Evolutionary conservation across 2,888 invertebrate genomes (phyloP), one percentile per base, ranked within the genome.

Genomic region (Odontothrips loti): DNA sequence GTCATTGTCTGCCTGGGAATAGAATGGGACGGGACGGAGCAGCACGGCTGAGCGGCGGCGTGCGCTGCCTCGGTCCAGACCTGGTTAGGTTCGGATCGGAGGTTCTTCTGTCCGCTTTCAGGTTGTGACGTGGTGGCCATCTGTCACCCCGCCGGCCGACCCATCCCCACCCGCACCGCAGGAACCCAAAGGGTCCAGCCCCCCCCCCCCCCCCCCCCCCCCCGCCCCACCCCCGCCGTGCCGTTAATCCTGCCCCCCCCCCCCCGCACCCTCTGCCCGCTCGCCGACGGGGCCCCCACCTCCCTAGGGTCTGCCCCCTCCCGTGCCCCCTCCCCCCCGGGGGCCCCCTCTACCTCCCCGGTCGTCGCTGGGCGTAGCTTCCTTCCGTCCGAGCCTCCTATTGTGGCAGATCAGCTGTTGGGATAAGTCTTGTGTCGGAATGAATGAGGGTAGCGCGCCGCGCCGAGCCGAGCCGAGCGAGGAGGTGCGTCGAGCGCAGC

Each of bases 341-440:
- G 17, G 58, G 20, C 58, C 51, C 20, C 51, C 51, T 17, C 51
- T 51, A 12, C 58, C 58, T 6, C 58, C 58, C 58, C 20, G 12
- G 20, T n/a, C 58, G 17, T n/a, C 17, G 20, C 15, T n/a, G 12
- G 58, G 58, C 58, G 58, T 12, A 12, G 68, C 68, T 75, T 75
- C 68, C 68, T 75, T 75, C 68, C 68, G 68, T 75, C 68, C 23
- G 68, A 75, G 68, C 27, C 68, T 75, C 68, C 68, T 75, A 75
- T 75, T 75, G 68, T 75, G 68, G 68, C 68, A 75, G 68, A 75
- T 75, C 68, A 75, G 68, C 68, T 75, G 68, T 75, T 75, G 68
- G 68, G 68, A 75, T 75, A 75, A 75, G 27, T 58, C 58, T 20
- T 58, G 58, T 58, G 58, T 58, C 58, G 68, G 68, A 27, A 75